A percentile compares a stretch with the other conserved stretches of the same genome.
Conservation (phyloP, 1,140 invertebrate genomes). For the Eriosoma lanigerum region DNA sequence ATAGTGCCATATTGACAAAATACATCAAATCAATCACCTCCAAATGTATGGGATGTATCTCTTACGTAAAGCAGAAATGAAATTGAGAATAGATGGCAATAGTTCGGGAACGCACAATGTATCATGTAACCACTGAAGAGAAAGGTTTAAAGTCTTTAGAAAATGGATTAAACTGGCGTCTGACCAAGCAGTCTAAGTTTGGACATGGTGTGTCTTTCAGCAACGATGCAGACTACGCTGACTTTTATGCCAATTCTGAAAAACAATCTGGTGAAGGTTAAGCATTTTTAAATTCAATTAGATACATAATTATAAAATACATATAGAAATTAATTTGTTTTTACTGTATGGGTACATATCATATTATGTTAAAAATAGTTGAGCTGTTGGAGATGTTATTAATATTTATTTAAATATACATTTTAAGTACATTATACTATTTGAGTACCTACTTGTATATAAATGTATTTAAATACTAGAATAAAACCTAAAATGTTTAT, state of each 20-base stretch:
- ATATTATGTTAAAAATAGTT: too few relatives aligned
- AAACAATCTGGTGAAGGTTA: too few relatives aligned
- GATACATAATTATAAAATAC: too few relatives aligned
- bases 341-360: too few relatives aligned
- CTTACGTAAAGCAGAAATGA: neutral
- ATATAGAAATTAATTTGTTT: too few relatives aligned
- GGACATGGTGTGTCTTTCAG: conserved; percentile 39
- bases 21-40: neutral
- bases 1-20: neutral
- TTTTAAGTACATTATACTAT: too few relatives aligned
- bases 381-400: too few relatives aligned
- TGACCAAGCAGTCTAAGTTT: neutral
- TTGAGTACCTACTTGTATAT: too few relatives aligned
- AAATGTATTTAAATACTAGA: too few relatives aligned
- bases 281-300: too few relatives aligned
- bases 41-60: conserved; percentile 41
- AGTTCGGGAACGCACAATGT: neutral
- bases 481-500: too few relatives aligned
- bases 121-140: neutral
- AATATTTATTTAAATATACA: too few relatives aligned
- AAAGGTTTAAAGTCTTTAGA: neutral
- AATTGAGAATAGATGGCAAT: neutral
- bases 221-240: conserved; percentile 20
- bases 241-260: conserved; percentile 17
- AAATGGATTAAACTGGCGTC: conserved; percentile 39